These are phyloP conservation scores for Pipistrellus pygmaeus DNA, from an alignment of 2,797 vertebrate species.

Conservation along the genomic window DNA sequence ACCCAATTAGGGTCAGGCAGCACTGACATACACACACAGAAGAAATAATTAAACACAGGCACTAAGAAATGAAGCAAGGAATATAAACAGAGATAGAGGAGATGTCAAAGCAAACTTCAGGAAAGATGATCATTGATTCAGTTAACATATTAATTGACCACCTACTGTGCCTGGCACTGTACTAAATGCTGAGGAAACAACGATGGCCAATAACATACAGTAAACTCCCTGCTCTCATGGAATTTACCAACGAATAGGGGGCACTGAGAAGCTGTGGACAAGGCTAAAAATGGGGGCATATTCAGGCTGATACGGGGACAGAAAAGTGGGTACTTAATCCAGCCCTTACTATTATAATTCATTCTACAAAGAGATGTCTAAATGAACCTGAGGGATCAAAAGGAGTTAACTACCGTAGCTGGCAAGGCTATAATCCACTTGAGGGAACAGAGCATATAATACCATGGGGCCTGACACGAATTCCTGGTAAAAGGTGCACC, in stretches of 20 bases:
- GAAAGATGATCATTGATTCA: background rate
- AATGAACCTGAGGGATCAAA: background rate
- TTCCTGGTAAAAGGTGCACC: background rate
- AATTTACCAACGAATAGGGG: background rate
- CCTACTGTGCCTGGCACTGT: background rate
- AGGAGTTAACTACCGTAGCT: background rate
- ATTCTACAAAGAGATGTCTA: background rate
- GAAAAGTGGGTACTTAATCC: background rate
- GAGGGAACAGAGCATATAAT: background rate
- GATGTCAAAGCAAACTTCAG: constrained; percentile 13
- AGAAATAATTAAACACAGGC: constrained; percentile 63
- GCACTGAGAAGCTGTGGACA: background rate
- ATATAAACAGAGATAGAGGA: background rate
- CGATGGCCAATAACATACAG: background rate
- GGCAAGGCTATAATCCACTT: background rate
- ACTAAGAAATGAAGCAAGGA: constrained; percentile 2
- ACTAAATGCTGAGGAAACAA: background rate
- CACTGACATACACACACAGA: background rate
- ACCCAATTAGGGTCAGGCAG: constrained; percentile 49
- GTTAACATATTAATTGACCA: background rate
- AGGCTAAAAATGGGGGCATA: background rate
- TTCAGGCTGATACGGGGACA: background rate
- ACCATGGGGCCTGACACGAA: background rate
- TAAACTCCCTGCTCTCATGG: background rate
- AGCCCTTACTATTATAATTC: background rate